Conservation (phyloP, 2,888 invertebrate species). For the Leptinotarsa rubiginosa region DNA sequence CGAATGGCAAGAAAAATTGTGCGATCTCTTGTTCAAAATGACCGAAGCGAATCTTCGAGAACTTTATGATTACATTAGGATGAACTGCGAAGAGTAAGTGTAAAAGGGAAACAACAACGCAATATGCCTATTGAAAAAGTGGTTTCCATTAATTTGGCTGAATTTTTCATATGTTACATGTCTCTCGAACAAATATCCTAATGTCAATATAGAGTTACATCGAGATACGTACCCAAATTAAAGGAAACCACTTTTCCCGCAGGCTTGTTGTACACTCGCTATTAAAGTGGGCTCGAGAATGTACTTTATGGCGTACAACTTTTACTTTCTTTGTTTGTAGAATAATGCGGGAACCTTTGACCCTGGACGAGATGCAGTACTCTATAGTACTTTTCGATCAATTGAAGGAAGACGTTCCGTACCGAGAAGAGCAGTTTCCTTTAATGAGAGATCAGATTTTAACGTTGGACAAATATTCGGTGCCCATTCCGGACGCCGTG, state of each 20-base stretch:
- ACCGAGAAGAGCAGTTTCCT: slow-evolving; percentile 78
- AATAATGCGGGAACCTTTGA: slow-evolving; percentile 76
- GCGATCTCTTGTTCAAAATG: slow-evolving; percentile 74
- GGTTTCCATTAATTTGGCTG: no score
- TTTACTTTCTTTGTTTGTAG: slow-evolving; percentile 60
- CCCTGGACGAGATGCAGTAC: slow-evolving; percentile 78
- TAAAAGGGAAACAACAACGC: neutral
- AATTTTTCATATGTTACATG: no score
- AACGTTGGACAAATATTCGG: slow-evolving; percentile 80
- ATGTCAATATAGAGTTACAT: no score
- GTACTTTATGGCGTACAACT: neutral
- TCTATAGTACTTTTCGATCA: slow-evolving; percentile 77
- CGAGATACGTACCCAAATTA: no score
- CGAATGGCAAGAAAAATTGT: slow-evolving; percentile 83
- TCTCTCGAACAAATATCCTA: no score
- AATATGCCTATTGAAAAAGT: no score
- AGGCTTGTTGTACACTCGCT: neutral
- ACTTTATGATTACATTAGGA: slow-evolving; percentile 74
- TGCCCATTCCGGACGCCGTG: slow-evolving; percentile 75
- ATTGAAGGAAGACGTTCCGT: slow-evolving; percentile 73
- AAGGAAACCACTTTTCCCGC: no score
- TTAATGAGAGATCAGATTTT: slow-evolving; percentile 81
- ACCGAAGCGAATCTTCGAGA: slow-evolving; percentile 73
- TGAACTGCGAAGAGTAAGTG: slow-evolving; percentile 68
- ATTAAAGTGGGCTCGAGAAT: neutral